These are phyloP conservation scores for Zygogramma bicolorata DNA, from an alignment of 2,888 invertebrate species.

Conservation along the genomic window DNA sequence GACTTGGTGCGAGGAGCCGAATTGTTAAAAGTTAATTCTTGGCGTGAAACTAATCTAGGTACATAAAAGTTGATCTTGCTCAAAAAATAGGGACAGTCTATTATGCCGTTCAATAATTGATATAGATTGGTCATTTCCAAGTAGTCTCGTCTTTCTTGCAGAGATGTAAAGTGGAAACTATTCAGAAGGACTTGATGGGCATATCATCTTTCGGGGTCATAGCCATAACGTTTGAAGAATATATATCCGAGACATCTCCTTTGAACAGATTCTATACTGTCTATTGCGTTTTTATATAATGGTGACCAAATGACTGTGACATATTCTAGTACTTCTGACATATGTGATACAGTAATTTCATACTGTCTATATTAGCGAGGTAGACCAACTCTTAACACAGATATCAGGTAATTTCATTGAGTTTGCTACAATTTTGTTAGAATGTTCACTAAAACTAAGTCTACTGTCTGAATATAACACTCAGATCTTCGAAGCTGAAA, in stretches of 20 bases:
- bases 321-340: neutral
- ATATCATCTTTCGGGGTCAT: slow-evolving; percentile 1
- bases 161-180: neutral
- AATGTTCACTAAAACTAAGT: neutral
- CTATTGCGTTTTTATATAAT: neutral
- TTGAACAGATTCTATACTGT: neutral
- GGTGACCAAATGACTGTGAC: neutral
- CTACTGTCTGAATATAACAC: neutral
- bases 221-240: neutral
- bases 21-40: too few relatives aligned
- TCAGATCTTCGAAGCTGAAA: neutral
- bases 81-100: neutral
- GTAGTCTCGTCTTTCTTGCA: too few relatives aligned
- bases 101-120: neutral
- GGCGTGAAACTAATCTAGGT: too few relatives aligned
- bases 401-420: neutral
- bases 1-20: too few relatives aligned
- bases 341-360: too few relatives aligned
- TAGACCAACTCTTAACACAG: neutral
- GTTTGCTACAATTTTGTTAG: neutral
- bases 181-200: neutral
- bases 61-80: too few relatives aligned
- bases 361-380: neutral
- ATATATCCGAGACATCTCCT: neutral
- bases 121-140: neutral